Evolutionary conservation across 2,113 vertebrate species (phyloP).

Genomic region (Gambusia affinis): DNA sequence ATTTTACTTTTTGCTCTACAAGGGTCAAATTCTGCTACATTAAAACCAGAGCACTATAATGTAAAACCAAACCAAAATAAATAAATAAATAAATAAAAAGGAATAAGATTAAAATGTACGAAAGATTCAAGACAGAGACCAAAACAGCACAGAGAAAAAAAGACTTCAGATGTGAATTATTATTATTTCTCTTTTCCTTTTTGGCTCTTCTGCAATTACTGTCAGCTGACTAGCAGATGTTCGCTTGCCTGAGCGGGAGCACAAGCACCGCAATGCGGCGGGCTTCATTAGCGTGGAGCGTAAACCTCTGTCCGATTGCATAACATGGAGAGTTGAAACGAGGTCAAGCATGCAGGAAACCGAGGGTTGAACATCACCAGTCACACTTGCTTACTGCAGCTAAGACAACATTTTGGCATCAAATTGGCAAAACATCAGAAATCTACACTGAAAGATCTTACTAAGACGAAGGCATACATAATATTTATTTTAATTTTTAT

Average conservation of each 20-base stretch:
- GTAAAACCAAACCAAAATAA: background rate
- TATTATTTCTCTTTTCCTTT: too few relatives aligned
- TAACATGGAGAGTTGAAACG: constrained; percentile 56
- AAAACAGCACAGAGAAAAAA: background rate
- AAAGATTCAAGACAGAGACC: constrained; percentile 23
- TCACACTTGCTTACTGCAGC: background rate
- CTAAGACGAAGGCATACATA: too few relatives aligned
- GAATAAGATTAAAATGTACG: too few relatives aligned
- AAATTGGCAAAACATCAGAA: background rate
- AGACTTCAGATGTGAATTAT: constrained; percentile 23
- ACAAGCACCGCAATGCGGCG: constrained; percentile 22
- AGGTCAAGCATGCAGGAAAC: constrained; percentile 40
- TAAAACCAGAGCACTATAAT: background rate
- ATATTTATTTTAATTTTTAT: too few relatives aligned
- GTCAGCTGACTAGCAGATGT: constrained; percentile 63
- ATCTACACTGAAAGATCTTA: background rate
- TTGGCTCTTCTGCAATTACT: constrained; percentile 5
- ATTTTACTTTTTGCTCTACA: background rate
- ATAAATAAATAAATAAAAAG: too few relatives aligned
- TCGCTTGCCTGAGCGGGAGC: constrained; percentile 53
- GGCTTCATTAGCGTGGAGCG: constrained; percentile 58
- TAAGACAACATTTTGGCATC: background rate
- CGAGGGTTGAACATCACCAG: constrained; percentile 10
- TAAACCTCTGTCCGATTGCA: constrained; percentile 55
- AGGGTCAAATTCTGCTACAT: background rate